Evolutionary conservation across 2,888 invertebrate species (phyloP).

Genomic region (Pandemis corylana): DNA sequence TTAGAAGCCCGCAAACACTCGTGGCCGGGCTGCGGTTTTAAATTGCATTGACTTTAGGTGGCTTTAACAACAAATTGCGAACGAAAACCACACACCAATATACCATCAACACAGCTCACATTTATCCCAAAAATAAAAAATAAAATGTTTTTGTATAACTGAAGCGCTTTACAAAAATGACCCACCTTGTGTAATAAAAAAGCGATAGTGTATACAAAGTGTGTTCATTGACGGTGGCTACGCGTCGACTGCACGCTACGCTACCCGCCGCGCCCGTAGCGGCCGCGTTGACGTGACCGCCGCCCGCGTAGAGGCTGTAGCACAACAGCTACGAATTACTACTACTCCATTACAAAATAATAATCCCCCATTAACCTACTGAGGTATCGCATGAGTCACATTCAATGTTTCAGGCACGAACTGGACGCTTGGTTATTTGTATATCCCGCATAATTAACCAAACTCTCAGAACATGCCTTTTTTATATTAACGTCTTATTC

Average conservation of each 20-base stretch:
- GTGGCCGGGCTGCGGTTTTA: slow-evolving; percentile 10
- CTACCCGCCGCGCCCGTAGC: slow-evolving; percentile 18
- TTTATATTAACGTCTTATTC: not conserved
- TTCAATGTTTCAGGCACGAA: not conserved
- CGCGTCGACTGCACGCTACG: slow-evolving; percentile 32
- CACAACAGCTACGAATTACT: slow-evolving; percentile 6
- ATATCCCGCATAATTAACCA: not conserved
- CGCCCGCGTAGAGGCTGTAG: slow-evolving; percentile 23
- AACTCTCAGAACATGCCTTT: not conserved
- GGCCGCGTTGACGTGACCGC: slow-evolving; percentile 16
- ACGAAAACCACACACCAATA: slow-evolving; percentile 1
- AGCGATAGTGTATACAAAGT: slow-evolving; percentile 23
- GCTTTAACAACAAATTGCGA: slow-evolving; percentile 2
- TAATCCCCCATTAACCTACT: slow-evolving; percentile 6
- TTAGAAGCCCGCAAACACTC: slow-evolving; percentile 30
- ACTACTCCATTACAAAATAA: slow-evolving; percentile 24
- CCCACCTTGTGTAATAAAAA: slow-evolving; percentile 26
- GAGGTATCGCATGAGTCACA: not conserved
- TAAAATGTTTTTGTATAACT: not conserved
- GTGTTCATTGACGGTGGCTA: slow-evolving; percentile 30
- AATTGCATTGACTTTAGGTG: slow-evolving; percentile 16
- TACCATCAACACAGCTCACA: not conserved
- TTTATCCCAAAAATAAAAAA: not conserved
- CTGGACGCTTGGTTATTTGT: not conserved
- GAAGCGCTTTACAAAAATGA: not conserved